Evolutionary conservation across 35 echinoderm and acorn worm genomes (phyloP), one percentile per base, ranked within the genome.

Genomic region (Anneissia japonica): DNA sequence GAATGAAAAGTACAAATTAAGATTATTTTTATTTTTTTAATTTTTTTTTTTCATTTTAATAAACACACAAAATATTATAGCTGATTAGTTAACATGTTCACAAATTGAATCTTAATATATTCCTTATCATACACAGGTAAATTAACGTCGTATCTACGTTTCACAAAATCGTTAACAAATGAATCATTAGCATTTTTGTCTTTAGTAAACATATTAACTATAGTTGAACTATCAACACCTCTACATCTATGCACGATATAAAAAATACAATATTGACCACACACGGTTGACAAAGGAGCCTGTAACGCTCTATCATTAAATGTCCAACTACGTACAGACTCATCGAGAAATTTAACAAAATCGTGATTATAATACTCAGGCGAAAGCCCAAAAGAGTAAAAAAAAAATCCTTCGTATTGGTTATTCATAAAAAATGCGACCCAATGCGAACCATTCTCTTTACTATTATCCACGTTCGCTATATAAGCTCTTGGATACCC

Each of bases 221-320:
- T 86, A 5, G 64, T 77, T 75, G 73, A 38, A 13, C 35, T 76
- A 30, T 72, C 23, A 45, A 77, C 32, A 46, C 75, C 75, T 76
- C 84, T 74, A 86, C 72, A 86, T 76, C 84, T 86, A 34, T 86
- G 72, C 0, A 75, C 23, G 1, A 86, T n/a, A 41, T n/a, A 75
- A 38, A 38, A 86, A 17, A 86, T 35, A 34, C 84, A 86, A 45
- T 86, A 86, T 86, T 86, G 73, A 12, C 84, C 84, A 86, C 64
- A 86, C 19, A 86, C 72, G 23, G 84, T 75, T 2, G 84, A 86
- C n/a, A 39, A 32, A 17, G 38, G 14, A 0, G 64, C 35, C 46
- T 86, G 72, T 38, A 76, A 45, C 26, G 21, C 23, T 32, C 37
- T 86, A 13, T 84, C 29, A 46, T 86, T 86, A 23, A 39, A 39